These are phyloP conservation scores for Chaetura pelagica DNA, from an alignment of 2,113 vertebrate genomes.

Conservation along the genomic window DNA sequence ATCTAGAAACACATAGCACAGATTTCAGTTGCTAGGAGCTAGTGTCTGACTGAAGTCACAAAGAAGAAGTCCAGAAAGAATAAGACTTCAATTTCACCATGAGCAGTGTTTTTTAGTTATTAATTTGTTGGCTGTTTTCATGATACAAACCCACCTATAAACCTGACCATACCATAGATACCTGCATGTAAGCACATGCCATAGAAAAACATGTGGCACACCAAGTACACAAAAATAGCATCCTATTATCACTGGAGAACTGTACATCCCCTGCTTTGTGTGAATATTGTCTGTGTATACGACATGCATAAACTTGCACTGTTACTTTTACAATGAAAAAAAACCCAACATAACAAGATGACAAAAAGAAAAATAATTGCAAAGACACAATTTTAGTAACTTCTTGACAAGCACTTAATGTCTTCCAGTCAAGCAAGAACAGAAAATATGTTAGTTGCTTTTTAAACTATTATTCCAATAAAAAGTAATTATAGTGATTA, in stretches of 20 bases:
- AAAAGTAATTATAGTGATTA: conserved; percentile 79
- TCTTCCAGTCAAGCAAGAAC: conserved; percentile 64
- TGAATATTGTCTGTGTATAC: not conserved
- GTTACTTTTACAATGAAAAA: not conserved
- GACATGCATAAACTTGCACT: not conserved
- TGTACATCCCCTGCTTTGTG: not conserved
- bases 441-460: conserved; percentile 70
- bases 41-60: not conserved
- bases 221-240: not conserved
- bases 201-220: not conserved
- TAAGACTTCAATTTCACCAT: not conserved
- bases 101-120: not conserved
- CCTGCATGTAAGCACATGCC: not conserved
- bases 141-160: not conserved
- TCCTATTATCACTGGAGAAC: not conserved
- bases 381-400: conserved; percentile 58
- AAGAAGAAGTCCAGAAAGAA: not conserved
- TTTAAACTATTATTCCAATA: conserved; percentile 74
- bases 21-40: not conserved
- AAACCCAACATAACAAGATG: not conserved
- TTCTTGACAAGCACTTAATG: conserved; percentile 67
- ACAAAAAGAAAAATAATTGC: conserved; percentile 41
- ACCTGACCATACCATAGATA: fast-evolving
- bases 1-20: not conserved
- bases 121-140: not conserved